A percentile compares a stretch with the other conserved stretches of the same genome.
phyloP scores from a whole-genome alignment of 2,113 vertebrate genomes.

The Psittacus erithacus region DNA sequence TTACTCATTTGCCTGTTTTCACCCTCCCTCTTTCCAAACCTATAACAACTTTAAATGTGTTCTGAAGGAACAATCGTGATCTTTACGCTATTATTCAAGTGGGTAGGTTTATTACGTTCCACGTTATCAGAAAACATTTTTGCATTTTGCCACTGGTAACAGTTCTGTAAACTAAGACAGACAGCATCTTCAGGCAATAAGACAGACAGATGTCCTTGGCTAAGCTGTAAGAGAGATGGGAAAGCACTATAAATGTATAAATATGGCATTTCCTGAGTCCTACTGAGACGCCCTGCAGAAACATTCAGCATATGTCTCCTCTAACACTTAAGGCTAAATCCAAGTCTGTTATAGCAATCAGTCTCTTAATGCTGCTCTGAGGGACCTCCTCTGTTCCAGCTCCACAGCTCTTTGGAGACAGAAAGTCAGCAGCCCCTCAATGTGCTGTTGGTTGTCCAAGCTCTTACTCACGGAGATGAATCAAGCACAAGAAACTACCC shows the following conservation, averaged over 20 bases:
- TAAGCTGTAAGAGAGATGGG: neutral
- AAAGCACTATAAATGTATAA: neutral
- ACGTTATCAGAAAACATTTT: neutral
- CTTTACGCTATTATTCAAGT: neutral
- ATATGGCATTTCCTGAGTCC: neutral
- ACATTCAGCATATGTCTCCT: neutral
- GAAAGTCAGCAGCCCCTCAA: neutral
- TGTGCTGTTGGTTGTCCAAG: neutral
- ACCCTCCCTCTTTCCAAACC: neutral
- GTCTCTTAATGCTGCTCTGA: fast-evolving
- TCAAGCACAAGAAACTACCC: neutral
- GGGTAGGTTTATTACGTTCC: neutral
- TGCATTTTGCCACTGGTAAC: neutral
- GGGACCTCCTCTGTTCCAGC: neutral
- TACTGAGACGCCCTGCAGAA: neutral
- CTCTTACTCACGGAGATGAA: fast-evolving
- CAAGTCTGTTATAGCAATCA: neutral
- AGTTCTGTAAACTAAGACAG: neutral
- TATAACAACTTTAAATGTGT: neutral
- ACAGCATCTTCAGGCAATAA: neutral
- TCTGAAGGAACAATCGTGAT: neutral
- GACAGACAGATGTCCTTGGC: neutral
- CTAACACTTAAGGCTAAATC: neutral
- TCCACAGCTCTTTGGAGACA: neutral
- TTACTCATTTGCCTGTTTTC: neutral